Percentiles rank a stretch among this genome's conserved stretches.
phyloP scores from a whole-genome alignment of 1,140 invertebrate genomes.

The Archivesica marissinica region DNA sequence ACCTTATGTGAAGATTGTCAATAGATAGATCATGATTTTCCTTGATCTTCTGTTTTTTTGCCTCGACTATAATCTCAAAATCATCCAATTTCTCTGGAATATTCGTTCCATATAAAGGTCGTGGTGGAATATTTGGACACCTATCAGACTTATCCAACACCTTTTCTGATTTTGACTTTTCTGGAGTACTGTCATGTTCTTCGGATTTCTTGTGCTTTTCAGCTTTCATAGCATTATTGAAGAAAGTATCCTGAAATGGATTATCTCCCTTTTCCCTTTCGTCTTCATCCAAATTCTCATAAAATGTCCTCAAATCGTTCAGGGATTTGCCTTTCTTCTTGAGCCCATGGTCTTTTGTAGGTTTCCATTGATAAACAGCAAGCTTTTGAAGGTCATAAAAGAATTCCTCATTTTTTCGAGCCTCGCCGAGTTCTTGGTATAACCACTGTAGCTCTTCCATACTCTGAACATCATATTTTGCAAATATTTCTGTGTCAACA shows the following conservation, averaged over 20 bases:
- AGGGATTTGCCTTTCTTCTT: slow-evolving; percentile 93
- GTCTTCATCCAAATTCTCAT: slow-evolving; percentile 62
- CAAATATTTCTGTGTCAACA: slow-evolving; percentile 46
- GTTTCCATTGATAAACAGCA: slow-evolving; percentile 88
- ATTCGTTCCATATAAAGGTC: slow-evolving; percentile 74
- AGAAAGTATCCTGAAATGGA: slow-evolving; percentile 7
- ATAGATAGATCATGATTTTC: not conserved
- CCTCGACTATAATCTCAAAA: slow-evolving; percentile 79
- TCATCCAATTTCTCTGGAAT: slow-evolving; percentile 71
- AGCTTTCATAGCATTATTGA: slow-evolving; percentile 43
- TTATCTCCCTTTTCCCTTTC: slow-evolving; percentile 2
- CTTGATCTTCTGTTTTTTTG: slow-evolving; percentile 62
- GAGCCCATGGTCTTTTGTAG: slow-evolving; percentile 90
- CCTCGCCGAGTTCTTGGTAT: slow-evolving; percentile 90
- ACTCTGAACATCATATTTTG: slow-evolving; percentile 63
- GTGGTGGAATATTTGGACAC: not conserved
- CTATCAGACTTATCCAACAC: not conserved
- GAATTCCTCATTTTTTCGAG: slow-evolving; percentile 93
- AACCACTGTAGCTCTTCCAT: slow-evolving; percentile 90
- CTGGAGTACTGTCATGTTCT: not conserved
- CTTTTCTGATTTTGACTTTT: not conserved
- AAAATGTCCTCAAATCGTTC: slow-evolving; percentile 88
- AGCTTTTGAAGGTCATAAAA: slow-evolving; percentile 90
- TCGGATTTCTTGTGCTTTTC: slow-evolving; percentile 4
- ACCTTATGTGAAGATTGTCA: slow-evolving; percentile 73